phyloP scores from a whole-genome alignment of 2,888 invertebrate genomes.

The Drosophila sordidula region DNA sequence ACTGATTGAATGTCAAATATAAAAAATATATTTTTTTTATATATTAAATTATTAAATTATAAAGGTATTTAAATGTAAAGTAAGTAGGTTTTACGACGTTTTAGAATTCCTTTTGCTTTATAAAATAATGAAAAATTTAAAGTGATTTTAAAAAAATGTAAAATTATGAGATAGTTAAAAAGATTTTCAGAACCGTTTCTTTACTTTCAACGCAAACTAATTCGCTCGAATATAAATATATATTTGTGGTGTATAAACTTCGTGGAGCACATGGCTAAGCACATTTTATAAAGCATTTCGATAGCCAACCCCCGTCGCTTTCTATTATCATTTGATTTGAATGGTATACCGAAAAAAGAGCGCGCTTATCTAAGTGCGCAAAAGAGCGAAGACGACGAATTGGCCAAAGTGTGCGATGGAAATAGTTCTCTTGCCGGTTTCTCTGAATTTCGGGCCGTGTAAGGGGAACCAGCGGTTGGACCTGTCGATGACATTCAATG shows the following conservation, averaged over 20 bases:
- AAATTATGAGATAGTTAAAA: no score
- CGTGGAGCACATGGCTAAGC: constrained; percentile 21
- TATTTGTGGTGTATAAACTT: neutral
- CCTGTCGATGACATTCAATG: constrained; percentile 60
- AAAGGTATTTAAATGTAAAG: no score
- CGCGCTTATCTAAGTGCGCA: constrained; percentile 73
- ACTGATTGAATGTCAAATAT: no score
- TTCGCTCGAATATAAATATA: neutral
- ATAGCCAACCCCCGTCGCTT: constrained; percentile 12
- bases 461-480: constrained; percentile 15
- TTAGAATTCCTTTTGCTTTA: no score
- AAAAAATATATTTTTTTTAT: no score
- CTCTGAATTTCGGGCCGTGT: constrained; percentile 57
- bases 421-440: neutral
- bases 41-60: no score
- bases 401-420: constrained; percentile 6
- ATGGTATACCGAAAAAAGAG: constrained; percentile 52
- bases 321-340: constrained; percentile 56
- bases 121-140: no score
- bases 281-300: constrained; percentile 1
- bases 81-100: no score
- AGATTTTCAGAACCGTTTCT: no score
- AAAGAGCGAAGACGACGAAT: constrained; percentile 25
- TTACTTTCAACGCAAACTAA: neutral
- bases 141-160: no score